phyloP scores from a whole-genome alignment of 1,140 invertebrate species.

The Uloborus diversus region DNA sequence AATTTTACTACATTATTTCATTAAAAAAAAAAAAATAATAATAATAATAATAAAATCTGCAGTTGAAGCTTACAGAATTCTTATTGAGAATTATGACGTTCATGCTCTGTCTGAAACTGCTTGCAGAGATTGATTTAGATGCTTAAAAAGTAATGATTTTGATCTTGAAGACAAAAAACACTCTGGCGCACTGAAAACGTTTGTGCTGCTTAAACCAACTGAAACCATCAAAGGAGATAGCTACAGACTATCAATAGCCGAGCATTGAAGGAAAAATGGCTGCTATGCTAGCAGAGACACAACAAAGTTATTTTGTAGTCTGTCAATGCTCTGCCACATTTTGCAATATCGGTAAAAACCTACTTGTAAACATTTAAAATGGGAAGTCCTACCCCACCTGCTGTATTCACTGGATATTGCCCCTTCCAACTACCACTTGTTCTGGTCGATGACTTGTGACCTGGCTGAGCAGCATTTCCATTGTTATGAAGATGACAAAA shows the following conservation, averaged over 20 bases:
- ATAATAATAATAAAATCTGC: neutral
- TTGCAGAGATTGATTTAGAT: constrained; percentile 2
- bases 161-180: constrained; percentile 38
- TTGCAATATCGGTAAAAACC: constrained; percentile 31
- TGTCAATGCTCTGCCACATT: constrained; percentile 34
- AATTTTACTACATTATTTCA: neutral
- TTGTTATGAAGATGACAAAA: neutral
- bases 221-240: constrained; percentile 29
- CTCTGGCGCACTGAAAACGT: constrained; percentile 31
- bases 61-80: neutral
- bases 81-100: neutral
- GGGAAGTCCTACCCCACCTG: constrained; percentile 49
- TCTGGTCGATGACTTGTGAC: constrained; percentile 32
- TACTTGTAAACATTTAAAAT: constrained; percentile 31
- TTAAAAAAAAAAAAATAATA: neutral
- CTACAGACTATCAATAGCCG: constrained; percentile 5
- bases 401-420: constrained; percentile 48
- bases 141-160: constrained; percentile 34
- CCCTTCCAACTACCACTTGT: constrained; percentile 50
- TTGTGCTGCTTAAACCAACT: constrained; percentile 40
- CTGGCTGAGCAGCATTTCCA: constrained; percentile 20
- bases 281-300: neutral
- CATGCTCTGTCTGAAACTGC: neutral
- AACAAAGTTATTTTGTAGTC: constrained; percentile 49
- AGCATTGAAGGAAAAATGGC: constrained; percentile 8